A percentile compares a stretch with the other conserved stretches of the same genome.
Evolutionary conservation across 30 jellyfish, hydroid and myxozoan genomes (phyloP).

Genomic region (Cassiopea xamachana): DNA sequence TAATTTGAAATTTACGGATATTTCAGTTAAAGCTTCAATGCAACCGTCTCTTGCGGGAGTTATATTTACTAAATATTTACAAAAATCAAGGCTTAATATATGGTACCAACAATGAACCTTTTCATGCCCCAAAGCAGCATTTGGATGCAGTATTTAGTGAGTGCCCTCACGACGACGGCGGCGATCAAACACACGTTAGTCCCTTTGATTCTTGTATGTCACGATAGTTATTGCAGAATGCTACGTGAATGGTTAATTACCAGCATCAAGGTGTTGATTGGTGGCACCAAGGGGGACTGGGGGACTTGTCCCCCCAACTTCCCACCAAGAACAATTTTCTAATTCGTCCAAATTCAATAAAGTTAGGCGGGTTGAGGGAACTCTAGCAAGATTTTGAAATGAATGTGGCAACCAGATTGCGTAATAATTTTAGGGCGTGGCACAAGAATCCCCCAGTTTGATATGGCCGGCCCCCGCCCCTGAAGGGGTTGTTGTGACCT

Average conservation of each 20-base stretch:
- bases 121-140: constrained; percentile 31
- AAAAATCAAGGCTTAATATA: constrained; percentile 15
- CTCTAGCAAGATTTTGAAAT: no score
- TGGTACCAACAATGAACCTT: neutral
- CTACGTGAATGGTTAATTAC: neutral
- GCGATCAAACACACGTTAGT: neutral
- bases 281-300: no score
- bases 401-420: no score
- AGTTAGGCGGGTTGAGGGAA: no score
- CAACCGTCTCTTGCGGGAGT: constrained; percentile 47
- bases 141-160: neutral
- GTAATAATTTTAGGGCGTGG: no score
- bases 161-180: neutral
- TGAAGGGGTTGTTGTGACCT: no score
- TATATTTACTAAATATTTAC: constrained; percentile 23
- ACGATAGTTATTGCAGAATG: neutral
- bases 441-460: no score
- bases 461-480: no score
- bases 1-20: constrained; percentile 32
- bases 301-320: no score
- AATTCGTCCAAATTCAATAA: no score
- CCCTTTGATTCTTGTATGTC: neutral
- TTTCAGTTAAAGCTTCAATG: constrained; percentile 11
- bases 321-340: no score
- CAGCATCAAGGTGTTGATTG: no score